Base-by-base conservation (phyloP, 2,888 invertebrate genomes). In the Hypomecis atomaria region DNA sequence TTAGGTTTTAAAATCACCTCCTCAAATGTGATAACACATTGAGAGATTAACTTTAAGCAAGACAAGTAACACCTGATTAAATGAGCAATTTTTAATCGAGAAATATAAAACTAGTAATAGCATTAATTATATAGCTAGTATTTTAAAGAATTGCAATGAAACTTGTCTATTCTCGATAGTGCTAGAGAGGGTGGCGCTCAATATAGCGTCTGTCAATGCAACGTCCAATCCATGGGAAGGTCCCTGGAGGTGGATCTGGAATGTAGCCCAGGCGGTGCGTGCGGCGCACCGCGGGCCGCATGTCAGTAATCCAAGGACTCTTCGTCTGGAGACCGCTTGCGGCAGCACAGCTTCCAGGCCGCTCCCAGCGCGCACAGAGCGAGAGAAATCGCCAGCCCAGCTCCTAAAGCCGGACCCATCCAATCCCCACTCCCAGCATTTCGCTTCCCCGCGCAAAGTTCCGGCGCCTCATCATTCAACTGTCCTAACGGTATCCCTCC, bases 391-490 rank as follows among this genome's bases (percentile, higher is more conserved):
- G 95, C 95, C 34, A 95, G 82, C 4, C 90, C 94, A 13, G 94
- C 95, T 0, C 95, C 95, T n/a, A 95, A 81, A 1, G 93, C 94
- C 10, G 95, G 93, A 1, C 95, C 94, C 45, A 94, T 89, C 95
- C 95, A 95, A 69, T 95, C 94, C 0, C 93, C 90, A 5, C 91
- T 86, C 1, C 86, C 88, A 2, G 87, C 83, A 71, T 88, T 92
- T 23, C 89, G 86, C 0, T 92, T 92, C 13, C 93, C 90, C 33
- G 94, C 93, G 79, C 97, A 97, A 10, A 96, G 91, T 77, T 96
- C 96, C 0, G 95, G 94, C 0, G 97, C 95, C 82, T 97, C 97
- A 82, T 97, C 97, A 73, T 96, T 95, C 53, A 95, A 84, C 66
- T 94, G 93, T 3, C 93, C 92, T 53, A 92, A 81, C 23, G 88